Evolutionary conservation across 2,888 invertebrate species (phyloP), one percentile per base, ranked within the genome.

Genomic region (Watsonalla binaria): DNA sequence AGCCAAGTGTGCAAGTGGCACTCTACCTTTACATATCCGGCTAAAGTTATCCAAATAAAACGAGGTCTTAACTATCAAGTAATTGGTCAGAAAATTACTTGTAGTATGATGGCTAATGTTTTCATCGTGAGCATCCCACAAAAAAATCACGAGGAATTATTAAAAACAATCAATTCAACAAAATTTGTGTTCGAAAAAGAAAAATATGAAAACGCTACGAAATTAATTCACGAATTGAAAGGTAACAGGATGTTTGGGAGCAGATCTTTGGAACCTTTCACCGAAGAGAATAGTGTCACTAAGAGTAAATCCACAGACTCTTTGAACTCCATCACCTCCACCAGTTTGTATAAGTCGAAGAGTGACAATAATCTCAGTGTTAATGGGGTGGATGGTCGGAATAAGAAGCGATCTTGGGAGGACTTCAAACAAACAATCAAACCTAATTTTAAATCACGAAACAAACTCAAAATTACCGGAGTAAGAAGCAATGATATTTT

Each of bases 61-160:
- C 5, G 6, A 42, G 11, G 42, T 42, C 42, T 42, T 42, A 42
- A 8, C 37, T 6, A 7, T 11, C 11, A 11, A 42, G 11, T 11
- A 42, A 11, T 42, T 11, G 5, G 42, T 11, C 11, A 42, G 4
- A 6, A 11, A 42, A 2, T 11, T 11, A 0, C 11, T 42, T 42
- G 5, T 6, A 33, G 11, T 39, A 56, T 45, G 52, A 92, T 92
- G 92, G 81, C 92, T 8, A 92, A 92, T 39, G 92, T 93, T 46
- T 92, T 93, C 61, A 84, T 93, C 39, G 87, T 93, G 11, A 92
- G 88, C 60, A 87, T 93, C 15, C 93, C 93, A 6, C 89, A 88
- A 33, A 90, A 87, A 54, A 84, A 82, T 53, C 78, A 92, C 62
- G 93, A 93, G 74, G 71, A 76, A 46, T 74, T 75, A 56, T 60